Conservation (phyloP, 2,888 invertebrate species). For the Cactoblastis cactorum region DNA sequence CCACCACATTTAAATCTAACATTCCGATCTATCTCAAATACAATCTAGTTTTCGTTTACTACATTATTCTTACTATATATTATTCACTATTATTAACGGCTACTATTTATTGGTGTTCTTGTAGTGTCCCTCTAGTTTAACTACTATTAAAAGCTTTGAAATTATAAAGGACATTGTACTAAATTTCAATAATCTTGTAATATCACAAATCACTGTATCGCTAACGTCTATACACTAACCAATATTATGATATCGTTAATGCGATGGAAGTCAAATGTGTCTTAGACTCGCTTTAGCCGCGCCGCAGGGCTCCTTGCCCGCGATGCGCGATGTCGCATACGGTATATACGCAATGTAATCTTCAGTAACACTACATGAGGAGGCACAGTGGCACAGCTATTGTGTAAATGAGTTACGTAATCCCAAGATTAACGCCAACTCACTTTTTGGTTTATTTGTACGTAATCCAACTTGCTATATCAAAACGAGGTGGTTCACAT, state of each 20-base stretch:
- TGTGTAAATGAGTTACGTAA: slow-evolving; percentile 34
- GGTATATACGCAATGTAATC: slow-evolving; percentile 20
- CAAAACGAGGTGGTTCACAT: slow-evolving; percentile 1
- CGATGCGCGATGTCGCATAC: no score
- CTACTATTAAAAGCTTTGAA: slow-evolving; percentile 63
- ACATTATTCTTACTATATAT: slow-evolving; percentile 36
- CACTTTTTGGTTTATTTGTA: slow-evolving; percentile 2
- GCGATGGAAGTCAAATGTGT: slow-evolving; percentile 46
- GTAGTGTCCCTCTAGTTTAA: slow-evolving; percentile 63
- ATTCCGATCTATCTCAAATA: slow-evolving; percentile 17
- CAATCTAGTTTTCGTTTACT: slow-evolving; percentile 20
- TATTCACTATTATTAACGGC: slow-evolving; percentile 40
- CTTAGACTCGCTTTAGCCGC: slow-evolving; percentile 17
- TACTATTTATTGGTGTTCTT: slow-evolving; percentile 74
- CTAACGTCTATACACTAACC: slow-evolving; percentile 62
- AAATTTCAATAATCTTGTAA: slow-evolving; percentile 70
- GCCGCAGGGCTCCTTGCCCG: no score
- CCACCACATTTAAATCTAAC: slow-evolving; percentile 14
- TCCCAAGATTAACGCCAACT: slow-evolving; percentile 13
- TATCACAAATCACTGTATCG: slow-evolving; percentile 75
- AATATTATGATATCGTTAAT: slow-evolving; percentile 46
- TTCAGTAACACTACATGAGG: slow-evolving; percentile 41
- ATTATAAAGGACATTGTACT: slow-evolving; percentile 70
- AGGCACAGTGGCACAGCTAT: slow-evolving; percentile 71
- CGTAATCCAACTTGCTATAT: slow-evolving; percentile 1